phyloP scores from a whole-genome alignment of 2,888 invertebrate genomes.

The Lasioglossum zephyrum region DNA sequence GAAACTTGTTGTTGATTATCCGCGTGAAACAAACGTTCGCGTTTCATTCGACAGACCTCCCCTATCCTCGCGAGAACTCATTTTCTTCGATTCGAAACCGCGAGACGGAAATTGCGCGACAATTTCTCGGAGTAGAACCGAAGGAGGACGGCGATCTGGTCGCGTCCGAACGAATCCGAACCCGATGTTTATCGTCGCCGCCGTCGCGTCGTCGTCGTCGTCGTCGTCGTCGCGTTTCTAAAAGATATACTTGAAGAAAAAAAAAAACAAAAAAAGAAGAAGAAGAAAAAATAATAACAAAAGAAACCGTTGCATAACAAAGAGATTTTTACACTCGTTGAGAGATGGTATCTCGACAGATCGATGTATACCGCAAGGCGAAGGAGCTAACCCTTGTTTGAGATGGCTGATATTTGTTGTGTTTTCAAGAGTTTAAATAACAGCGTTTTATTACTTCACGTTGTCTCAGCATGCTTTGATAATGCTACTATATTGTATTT shows the following conservation, averaged over 20 bases:
- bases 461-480: conserved; percentile 82
- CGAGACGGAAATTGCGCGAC: background rate
- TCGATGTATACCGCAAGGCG: conserved; percentile 65
- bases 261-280: background rate
- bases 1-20: background rate
- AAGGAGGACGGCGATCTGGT: background rate
- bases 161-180: background rate
- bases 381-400: conserved; percentile 80
- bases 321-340: conserved; percentile 33
- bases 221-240: conserved; percentile 64
- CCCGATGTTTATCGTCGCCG: background rate
- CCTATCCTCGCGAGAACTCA: background rate
- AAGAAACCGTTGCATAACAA: conserved; percentile 69
- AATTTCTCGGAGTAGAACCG: background rate
- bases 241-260: conserved; percentile 25
- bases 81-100: background rate
- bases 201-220: conserved; percentile 59
- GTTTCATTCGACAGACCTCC: background rate
- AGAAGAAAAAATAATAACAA: background rate
- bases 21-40: background rate
- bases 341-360: conserved; percentile 28
- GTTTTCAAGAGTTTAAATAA: conserved; percentile 84
- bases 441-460: conserved; percentile 79
- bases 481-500: conserved; percentile 74
- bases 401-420: conserved; percentile 83